Base-by-base conservation (phyloP, 1,140 invertebrate species). In the Drepana arcuata region DNA sequence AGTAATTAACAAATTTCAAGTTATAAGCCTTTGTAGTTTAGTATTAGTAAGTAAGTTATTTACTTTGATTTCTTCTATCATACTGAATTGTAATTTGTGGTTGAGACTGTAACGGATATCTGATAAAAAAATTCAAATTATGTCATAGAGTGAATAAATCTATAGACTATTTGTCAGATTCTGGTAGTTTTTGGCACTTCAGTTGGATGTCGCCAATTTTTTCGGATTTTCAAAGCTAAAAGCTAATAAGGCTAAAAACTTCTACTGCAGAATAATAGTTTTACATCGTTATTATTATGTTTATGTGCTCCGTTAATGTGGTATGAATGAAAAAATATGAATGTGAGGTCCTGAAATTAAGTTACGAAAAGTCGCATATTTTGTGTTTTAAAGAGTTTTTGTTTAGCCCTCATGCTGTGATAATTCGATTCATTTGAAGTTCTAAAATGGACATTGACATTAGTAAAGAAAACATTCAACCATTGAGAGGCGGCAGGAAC, bases 381-480 rank as follows among this genome's bases (percentile, higher is more conserved):
- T 10, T 66, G 59, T 69, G 55, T 33, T 37, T 16, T 48, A 51
- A 53, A 67, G 57, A 60, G 53, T 52, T 49, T n/a, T 58, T 73
- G 65, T 79, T 70, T 72, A 57, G 63, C 29, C 45, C 57, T 61
- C 58, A 73, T 70, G 68, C 45, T 61, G 58, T 73, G 58, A 68
- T 73, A 71, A 41, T 60, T 67, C 40, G 46, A 35, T 37, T 41
- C 21, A 48, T 51, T 46, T 50, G 52, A 56, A 58, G 41, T 67
- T 57, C 34, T 64, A 81, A 45, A 52, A 90, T 90, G 89, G 88
- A 90, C 77, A 88, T 90, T 61, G 88, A 89, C 64, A 74, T 85
- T 44, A 89, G 91, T 51, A 97, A 97, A 83, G 95, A 96, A 84
- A 96, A 97, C 83, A 95, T 97, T 58, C 93, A 95, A 67, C 95